phyloP scores from a whole-genome alignment of 2,113 vertebrate species.

The Coregonus clupeaformis region DNA sequence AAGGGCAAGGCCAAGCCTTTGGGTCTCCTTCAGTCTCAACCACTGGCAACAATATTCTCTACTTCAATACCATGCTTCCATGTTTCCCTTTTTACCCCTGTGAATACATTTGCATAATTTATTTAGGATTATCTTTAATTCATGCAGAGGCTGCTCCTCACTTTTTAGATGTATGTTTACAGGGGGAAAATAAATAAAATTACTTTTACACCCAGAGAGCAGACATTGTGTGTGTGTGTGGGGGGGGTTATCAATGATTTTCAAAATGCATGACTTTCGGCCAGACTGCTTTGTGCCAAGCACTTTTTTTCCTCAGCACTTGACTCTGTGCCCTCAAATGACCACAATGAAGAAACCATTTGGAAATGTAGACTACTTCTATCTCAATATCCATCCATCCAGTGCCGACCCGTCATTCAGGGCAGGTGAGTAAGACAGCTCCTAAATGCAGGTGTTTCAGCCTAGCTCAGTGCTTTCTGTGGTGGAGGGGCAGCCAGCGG shows the following conservation, averaged over 20 bases:
- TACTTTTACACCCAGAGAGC: no score
- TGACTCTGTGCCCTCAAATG: constrained; percentile 38
- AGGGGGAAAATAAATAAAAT: constrained; percentile 63
- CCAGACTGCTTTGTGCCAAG: no score
- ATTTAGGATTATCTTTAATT: constrained; percentile 76
- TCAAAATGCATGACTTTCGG: no score
- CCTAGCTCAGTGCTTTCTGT: no score
- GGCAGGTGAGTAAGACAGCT: no score
- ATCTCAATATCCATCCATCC: no score
- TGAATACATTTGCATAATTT: constrained; percentile 79
- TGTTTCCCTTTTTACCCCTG: constrained; percentile 47
- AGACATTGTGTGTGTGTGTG: constrained; percentile 31
- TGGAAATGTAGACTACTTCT: not conserved
- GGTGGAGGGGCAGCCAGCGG: no score
- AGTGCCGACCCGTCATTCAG: no score
- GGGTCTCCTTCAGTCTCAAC: constrained; percentile 24
- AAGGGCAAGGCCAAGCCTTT: not conserved
- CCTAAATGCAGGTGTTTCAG: no score
- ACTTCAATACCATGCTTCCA: constrained; percentile 42
- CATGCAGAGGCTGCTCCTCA: constrained; percentile 73
- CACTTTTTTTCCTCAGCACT: no score
- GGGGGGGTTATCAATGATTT: no score
- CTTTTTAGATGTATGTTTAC: constrained; percentile 71
- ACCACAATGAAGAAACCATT: constrained; percentile 2
- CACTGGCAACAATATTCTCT: constrained; percentile 39